Percentiles rank a stretch among this genome's conserved stretches.
These are phyloP conservation scores for Chlorodrepanis virens DNA, from an alignment of 2,113 vertebrate genomes.

Conservation along the genomic window DNA sequence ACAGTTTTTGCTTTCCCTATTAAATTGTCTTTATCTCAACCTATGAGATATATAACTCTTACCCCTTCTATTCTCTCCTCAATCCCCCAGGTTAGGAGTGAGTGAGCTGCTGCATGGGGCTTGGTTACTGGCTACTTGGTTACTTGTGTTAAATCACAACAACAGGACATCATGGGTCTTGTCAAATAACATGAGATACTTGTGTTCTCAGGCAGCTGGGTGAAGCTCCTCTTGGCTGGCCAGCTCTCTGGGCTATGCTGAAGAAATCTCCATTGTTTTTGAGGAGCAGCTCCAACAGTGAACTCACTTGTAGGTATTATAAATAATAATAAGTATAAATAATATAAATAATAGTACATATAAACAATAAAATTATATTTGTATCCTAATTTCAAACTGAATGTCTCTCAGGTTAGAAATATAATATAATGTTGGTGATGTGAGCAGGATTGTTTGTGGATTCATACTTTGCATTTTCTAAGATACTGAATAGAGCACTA, in stretches of 20 bases:
- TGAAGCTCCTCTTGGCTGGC: neutral
- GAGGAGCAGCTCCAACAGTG: neutral
- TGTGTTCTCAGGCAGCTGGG: neutral
- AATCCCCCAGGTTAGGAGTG: too few relatives aligned
- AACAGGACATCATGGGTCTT: neutral
- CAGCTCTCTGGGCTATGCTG: neutral
- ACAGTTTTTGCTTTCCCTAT: neutral
- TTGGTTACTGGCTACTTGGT: neutral
- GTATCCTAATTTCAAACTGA: neutral
- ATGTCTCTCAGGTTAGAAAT: neutral
- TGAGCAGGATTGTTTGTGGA: neutral
- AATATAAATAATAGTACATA: neutral
- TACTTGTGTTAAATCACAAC: neutral
- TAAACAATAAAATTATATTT: neutral
- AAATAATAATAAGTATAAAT: neutral
- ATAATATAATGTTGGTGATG: neutral
- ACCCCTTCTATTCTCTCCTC: neutral
- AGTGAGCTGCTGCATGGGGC: neutral
- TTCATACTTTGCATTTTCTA: neutral
- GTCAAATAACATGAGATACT: neutral
- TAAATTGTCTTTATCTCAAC: neutral
- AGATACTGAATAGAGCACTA: neutral
- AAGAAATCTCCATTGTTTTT: neutral
- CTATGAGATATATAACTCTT: neutral
- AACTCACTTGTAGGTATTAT: neutral